These are phyloP conservation scores for Menidia menidia DNA, from an alignment of 2,797 vertebrate species.

Conservation along the genomic window DNA sequence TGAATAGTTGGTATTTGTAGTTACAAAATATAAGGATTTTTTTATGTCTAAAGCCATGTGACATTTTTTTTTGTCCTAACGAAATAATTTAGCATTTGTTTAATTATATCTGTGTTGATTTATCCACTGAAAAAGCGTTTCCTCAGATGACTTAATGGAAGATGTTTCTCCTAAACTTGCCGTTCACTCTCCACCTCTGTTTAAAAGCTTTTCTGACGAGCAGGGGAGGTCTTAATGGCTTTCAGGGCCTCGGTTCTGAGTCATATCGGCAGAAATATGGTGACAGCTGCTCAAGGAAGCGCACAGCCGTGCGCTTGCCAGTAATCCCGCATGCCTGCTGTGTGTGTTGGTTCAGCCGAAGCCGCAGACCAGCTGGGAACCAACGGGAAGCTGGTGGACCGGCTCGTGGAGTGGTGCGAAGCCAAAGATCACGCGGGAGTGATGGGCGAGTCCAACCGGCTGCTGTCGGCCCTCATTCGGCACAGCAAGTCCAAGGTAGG, in stretches of 20 bases:
- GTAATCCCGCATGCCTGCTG: background rate
- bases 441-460: conserved; percentile 98
- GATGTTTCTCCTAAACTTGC: too few relatives aligned
- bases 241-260: background rate
- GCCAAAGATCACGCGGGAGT: conserved; percentile 98
- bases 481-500: conserved; percentile 98
- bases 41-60: too few relatives aligned
- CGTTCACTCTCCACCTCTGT: too few relatives aligned
- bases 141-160: too few relatives aligned
- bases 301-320: background rate
- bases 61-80: too few relatives aligned
- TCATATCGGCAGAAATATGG: background rate
- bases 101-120: too few relatives aligned
- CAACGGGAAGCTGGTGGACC: conserved; percentile 91
- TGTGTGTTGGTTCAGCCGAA: conserved; percentile 84
- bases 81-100: too few relatives aligned
- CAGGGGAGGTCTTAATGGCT: too few relatives aligned
- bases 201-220: too few relatives aligned
- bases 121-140: too few relatives aligned
- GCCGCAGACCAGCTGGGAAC: conserved; percentile 97
- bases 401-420: conserved; percentile 98
- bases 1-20: too few relatives aligned
- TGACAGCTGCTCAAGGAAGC: background rate
- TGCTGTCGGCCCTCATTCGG: conserved; percentile 96
- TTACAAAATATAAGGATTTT: too few relatives aligned